phyloP scores from a whole-genome alignment of 2,113 vertebrate species.

The Eclectus roratus region DNA sequence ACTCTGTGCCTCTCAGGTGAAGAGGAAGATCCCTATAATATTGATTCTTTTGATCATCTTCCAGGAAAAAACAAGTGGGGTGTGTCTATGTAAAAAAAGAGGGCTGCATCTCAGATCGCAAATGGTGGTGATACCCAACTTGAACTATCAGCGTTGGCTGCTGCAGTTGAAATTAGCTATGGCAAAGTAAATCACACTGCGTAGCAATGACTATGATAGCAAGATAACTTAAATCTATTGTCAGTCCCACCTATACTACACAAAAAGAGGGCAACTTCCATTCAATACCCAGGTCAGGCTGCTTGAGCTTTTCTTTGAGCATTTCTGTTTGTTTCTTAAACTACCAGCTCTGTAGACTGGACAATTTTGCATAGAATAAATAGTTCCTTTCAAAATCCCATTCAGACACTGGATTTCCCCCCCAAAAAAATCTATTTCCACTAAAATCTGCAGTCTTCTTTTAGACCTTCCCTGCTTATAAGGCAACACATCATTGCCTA shows the following conservation, averaged over 20 bases:
- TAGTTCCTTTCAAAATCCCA: neutral
- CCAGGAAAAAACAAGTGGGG: neutral
- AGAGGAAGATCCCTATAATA: neutral
- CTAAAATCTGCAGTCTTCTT: neutral
- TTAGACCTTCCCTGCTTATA: neutral
- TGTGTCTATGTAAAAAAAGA: neutral
- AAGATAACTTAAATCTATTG: neutral
- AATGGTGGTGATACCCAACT: neutral
- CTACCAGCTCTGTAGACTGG: neutral
- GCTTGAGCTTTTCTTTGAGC: neutral
- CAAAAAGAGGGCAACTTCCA: neutral
- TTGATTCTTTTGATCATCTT: neutral
- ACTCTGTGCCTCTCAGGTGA: neutral
- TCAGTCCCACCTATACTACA: neutral
- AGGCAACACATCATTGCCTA: neutral
- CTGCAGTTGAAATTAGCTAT: neutral
- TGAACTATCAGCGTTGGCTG: neutral
- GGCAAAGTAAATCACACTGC: neutral
- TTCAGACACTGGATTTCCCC: neutral
- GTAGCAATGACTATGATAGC: neutral
- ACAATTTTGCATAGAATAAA: neutral
- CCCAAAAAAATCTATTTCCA: neutral
- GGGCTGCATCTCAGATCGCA: neutral
- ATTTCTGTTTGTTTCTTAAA: neutral
- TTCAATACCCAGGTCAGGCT: neutral